These are phyloP conservation scores for Gonocerus acuteangulatus DNA, from an alignment of 2,888 invertebrate species.

Conservation along the genomic window DNA sequence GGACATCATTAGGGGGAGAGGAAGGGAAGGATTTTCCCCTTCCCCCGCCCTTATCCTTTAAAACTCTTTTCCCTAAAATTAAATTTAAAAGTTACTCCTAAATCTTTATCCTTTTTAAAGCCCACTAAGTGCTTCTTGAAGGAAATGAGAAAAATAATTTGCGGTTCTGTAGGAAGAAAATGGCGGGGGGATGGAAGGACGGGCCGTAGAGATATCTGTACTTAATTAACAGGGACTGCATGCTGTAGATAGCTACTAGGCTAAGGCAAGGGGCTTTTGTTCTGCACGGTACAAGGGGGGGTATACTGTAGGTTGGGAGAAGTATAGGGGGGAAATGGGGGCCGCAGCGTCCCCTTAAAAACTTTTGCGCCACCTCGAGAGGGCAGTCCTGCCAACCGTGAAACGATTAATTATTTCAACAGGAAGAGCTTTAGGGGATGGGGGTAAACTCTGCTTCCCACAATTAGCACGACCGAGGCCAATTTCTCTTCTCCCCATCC, in stretches of 20 bases:
- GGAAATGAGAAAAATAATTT: background rate
- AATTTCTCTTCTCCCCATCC: background rate
- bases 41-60: background rate
- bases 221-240: background rate
- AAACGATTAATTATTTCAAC: conserved; percentile 25
- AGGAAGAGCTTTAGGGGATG: background rate
- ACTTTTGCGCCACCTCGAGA: background rate
- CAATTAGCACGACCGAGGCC: background rate
- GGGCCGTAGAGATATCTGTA: background rate
- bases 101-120: conserved; percentile 1
- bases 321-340: background rate
- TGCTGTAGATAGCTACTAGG: background rate
- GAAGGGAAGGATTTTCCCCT: no score
- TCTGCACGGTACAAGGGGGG: background rate
- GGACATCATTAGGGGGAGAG: no score
- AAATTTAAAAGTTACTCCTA: background rate
- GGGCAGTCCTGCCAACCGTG: conserved; percentile 16
- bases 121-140: background rate
- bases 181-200: background rate
- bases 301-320: background rate
- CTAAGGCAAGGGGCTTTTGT: background rate
- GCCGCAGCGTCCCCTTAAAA: background rate
- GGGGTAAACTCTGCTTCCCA: background rate
- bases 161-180: background rate
- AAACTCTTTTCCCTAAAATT: conserved; percentile 1